Evolutionary conservation across 2,888 invertebrate species (phyloP).

Genomic region (Spicauda simplicius): DNA sequence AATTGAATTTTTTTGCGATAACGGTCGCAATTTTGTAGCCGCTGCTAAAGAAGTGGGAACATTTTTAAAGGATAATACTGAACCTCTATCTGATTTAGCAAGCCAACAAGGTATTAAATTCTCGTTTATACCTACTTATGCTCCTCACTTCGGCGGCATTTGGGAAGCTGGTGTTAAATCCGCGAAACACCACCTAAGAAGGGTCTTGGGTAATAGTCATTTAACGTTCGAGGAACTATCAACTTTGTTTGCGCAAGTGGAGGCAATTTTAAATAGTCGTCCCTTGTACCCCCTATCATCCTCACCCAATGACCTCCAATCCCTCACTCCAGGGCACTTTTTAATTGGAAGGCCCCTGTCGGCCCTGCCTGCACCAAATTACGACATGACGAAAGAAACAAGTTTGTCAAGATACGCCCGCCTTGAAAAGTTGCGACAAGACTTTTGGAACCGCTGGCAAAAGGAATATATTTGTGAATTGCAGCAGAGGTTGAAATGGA

Average conservation of each 20-base stretch:
- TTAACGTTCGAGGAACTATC: conserved; percentile 30
- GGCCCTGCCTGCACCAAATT: conserved; percentile 13
- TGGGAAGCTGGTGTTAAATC: conserved; percentile 40
- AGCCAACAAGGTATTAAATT: conserved; percentile 39
- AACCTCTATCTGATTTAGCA: conserved; percentile 34
- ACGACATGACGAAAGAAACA: background rate
- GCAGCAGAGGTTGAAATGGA: too few relatives aligned
- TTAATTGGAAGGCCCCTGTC: conserved; percentile 17
- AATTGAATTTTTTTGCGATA: conserved; percentile 47
- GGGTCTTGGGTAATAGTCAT: conserved; percentile 21
- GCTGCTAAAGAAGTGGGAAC: conserved; percentile 33
- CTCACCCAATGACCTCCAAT: conserved; percentile 1
- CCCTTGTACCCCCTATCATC: conserved; percentile 28
- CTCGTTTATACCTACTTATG: conserved; percentile 38
- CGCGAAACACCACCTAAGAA: conserved; percentile 33
- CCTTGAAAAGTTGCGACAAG: conserved; percentile 18
- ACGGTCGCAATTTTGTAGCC: conserved; percentile 42
- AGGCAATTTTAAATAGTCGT: conserved; percentile 31
- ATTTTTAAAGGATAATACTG: conserved; percentile 34
- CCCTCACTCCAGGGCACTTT: conserved; percentile 24
- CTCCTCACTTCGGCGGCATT: conserved; percentile 41
- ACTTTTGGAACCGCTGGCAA: conserved; percentile 5
- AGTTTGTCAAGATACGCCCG: conserved; percentile 4
- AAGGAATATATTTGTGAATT: too few relatives aligned
- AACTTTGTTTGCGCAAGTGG: conserved; percentile 31